These are phyloP conservation scores for Caiman crocodilus DNA, from an alignment of 2,797 vertebrate species.

Conservation along the genomic window DNA sequence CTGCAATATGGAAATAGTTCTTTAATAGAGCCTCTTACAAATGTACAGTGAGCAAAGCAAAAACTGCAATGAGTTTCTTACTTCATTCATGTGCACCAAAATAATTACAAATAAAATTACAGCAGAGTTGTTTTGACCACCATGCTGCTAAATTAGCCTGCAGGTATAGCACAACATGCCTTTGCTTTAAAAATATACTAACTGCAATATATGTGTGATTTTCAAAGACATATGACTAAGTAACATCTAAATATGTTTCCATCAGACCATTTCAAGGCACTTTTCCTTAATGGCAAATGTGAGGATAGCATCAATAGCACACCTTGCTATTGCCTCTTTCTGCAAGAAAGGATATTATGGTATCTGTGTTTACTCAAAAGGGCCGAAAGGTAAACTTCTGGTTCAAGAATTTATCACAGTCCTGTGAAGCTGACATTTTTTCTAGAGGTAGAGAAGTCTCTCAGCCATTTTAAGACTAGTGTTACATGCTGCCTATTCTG, in stretches of 20 bases:
- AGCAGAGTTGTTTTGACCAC: background rate
- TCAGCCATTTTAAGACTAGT: too few relatives aligned
- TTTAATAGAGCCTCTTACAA: background rate
- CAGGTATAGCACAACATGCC: fast-evolving
- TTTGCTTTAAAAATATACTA: background rate
- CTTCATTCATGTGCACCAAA: background rate
- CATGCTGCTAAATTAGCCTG: background rate
- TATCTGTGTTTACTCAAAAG: too few relatives aligned
- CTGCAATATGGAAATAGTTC: background rate
- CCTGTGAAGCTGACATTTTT: too few relatives aligned
- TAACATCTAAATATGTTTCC: background rate
- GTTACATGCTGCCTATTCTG: too few relatives aligned
- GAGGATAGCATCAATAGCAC: too few relatives aligned
- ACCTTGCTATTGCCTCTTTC: too few relatives aligned
- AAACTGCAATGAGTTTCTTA: fast-evolving
- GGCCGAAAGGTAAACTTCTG: too few relatives aligned
- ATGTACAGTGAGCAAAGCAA: background rate
- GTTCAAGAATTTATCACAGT: too few relatives aligned
- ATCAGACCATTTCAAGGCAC: background rate
- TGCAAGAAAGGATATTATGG: too few relatives aligned
- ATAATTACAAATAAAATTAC: background rate
- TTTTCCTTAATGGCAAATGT: background rate
- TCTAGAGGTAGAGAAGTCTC: too few relatives aligned
- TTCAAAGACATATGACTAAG: background rate
- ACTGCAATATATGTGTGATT: fast-evolving